Conservation (phyloP, 1,140 invertebrate species). For the Micrasema longulum region DNA sequence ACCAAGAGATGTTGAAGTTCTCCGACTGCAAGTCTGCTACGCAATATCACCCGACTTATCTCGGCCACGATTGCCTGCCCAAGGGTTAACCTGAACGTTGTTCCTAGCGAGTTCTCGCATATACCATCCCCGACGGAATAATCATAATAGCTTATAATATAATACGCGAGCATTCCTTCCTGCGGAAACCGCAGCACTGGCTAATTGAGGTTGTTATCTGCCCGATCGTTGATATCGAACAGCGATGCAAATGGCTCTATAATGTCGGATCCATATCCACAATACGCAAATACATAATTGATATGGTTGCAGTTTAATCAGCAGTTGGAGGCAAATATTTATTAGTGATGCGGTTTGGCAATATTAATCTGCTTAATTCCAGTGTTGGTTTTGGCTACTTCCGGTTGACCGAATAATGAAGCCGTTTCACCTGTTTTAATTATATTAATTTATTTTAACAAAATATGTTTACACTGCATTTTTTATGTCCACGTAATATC, state of each 20-base stretch:
- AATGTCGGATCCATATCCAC: slow-evolving; percentile 9
- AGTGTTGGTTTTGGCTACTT: neutral
- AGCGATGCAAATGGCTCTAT: slow-evolving; percentile 24
- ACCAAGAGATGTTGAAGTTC: no score
- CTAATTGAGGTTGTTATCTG: slow-evolving; percentile 19
- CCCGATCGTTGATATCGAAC: slow-evolving; percentile 17
- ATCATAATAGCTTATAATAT: no score
- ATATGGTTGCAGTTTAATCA: slow-evolving; percentile 12
- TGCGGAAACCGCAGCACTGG: slow-evolving; percentile 22
- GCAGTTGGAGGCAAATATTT: no score
- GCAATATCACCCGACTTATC: neutral
- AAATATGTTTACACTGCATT: no score
- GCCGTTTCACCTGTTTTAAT: neutral
- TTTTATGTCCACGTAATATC: no score
- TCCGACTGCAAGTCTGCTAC: neutral
- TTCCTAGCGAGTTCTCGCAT: neutral
- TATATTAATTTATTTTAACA: no score
- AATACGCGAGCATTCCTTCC: no score
- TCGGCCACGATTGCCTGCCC: neutral
- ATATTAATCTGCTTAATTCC: no score
- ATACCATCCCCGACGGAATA: no score
- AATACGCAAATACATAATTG: slow-evolving; percentile 8
- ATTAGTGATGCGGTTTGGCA: no score
- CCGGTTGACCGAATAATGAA: neutral
- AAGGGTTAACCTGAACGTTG: slow-evolving; percentile 15